Evolutionary conservation across 2,888 invertebrate species (phyloP), one percentile per base, ranked within the genome.

Genomic region (Chironomus tentans): DNA sequence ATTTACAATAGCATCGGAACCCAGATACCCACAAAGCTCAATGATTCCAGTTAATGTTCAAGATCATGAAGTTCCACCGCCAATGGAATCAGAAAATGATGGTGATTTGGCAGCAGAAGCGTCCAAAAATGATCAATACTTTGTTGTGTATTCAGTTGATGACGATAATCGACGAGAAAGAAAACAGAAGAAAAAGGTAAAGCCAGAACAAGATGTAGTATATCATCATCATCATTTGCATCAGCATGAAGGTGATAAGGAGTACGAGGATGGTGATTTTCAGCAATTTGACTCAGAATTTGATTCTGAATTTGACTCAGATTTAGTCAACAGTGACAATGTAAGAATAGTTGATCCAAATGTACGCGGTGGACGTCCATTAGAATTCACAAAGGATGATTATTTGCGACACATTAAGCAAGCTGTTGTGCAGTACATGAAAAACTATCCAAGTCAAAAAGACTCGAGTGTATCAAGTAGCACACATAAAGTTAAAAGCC

Each of bases 391-490:
- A 5, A 76, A 76, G 13, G 76, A 76, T 22, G 76, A 76, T 10
- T 76, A 76, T 3, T 80, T 84, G 78, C 82, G 82, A 65, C 83
- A 84, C 72, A 84, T 84, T 61, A 84, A 84, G 70, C 82, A 84
- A 70, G 83, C 84, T 0, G 84, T 84, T 0, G 82, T 83, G 13
- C 82, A 83, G 77, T 84, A 84, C 72, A 84, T 84, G 83, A 83
- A 82, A 81, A 83, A 3, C 78, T 38, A 38, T 38, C 38, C 7
- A 38, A 2, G 7, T 10, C 38, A 82, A 5, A 70, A 46, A 68
- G 50, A 71, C 6, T 7, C 56, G 3, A 15, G 38, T 38, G 38
- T 6, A 46, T 46, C 69, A 15, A 47, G 46, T 21, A 69, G 47
- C 10, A 21, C 15, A 7, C 5, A 1, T 13, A 69, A 15, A 69